These are phyloP conservation scores for Charadrius vociferus DNA, from an alignment of 2,113 vertebrate genomes.

Conservation along the genomic window DNA sequence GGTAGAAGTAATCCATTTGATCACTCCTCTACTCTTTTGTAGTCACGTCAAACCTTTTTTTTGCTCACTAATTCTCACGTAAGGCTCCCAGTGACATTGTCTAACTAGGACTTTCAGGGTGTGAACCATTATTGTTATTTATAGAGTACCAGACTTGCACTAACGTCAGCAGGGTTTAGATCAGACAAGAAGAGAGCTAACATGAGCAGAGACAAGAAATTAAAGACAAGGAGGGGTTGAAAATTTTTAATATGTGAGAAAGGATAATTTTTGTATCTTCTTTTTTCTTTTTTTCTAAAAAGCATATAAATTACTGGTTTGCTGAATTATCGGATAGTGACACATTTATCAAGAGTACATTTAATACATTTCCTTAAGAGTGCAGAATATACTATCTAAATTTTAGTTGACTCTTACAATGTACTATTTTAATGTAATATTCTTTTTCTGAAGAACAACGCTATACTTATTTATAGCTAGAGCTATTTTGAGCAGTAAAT, in stretches of 20 bases:
- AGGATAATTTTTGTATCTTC: neutral
- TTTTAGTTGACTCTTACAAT: neutral
- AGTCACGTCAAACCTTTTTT: neutral
- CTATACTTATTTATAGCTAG: neutral
- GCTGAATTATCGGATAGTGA: neutral
- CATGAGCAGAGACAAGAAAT: neutral
- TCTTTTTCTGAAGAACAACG: neutral
- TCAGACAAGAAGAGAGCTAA: neutral
- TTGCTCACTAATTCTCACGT: neutral
- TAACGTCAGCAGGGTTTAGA: neutral
- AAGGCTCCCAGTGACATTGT: neutral
- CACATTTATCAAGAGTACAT: accelerated
- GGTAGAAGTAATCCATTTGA: neutral
- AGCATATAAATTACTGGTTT: neutral
- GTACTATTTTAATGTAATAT: neutral
- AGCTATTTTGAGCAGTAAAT: neutral
- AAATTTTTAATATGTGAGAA: neutral
- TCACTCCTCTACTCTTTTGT: neutral
- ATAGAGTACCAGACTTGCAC: neutral
- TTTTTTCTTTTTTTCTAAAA: neutral
- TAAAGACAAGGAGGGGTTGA: neutral
- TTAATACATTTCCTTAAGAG: neutral
- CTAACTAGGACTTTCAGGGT: neutral
- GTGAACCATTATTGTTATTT: conserved; percentile 14
- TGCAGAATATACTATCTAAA: neutral